Percentiles rank a stretch among this genome's conserved stretches.
Conservation (phyloP, 1,140 invertebrate species). For the Dolichoris vasculosae region DNA sequence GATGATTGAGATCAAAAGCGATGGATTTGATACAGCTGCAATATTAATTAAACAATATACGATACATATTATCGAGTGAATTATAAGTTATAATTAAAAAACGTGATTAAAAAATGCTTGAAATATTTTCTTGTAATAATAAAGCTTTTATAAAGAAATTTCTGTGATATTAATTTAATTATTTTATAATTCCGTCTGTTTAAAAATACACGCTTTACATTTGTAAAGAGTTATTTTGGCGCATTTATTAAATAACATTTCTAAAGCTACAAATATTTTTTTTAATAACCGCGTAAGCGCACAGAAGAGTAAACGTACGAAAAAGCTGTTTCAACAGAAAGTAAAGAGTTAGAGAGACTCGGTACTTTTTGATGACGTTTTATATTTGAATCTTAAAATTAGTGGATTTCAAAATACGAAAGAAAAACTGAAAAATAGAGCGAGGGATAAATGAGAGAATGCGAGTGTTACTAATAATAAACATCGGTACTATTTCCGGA, state of each 20-base stretch:
- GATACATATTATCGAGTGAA: too few relatives aligned
- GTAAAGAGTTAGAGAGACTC: neutral
- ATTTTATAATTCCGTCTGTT: too few relatives aligned
- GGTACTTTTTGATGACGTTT: neutral
- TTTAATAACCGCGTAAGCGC: neutral
- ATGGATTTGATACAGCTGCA: neutral
- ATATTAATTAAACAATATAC: neutral
- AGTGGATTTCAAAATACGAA: neutral
- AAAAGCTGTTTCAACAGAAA: neutral
- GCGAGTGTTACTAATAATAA: neutral
- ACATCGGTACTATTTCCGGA: neutral
- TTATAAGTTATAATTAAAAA: too few relatives aligned
- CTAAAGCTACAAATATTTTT: neutral
- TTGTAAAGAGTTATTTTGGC: neutral
- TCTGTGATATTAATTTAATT: too few relatives aligned
- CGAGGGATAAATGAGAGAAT: neutral
- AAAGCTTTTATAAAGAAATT: too few relatives aligned
- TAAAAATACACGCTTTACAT: neutral
- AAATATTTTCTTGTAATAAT: too few relatives aligned
- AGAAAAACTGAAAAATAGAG: neutral
- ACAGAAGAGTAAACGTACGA: neutral
- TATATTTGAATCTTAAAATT: constrained; percentile 18
- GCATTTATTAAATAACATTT: neutral
- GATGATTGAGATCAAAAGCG: neutral
- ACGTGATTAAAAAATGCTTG: neutral